These are phyloP conservation scores for Chaetodon trifascialis DNA, from an alignment of 2,113 vertebrate genomes.

Conservation along the genomic window DNA sequence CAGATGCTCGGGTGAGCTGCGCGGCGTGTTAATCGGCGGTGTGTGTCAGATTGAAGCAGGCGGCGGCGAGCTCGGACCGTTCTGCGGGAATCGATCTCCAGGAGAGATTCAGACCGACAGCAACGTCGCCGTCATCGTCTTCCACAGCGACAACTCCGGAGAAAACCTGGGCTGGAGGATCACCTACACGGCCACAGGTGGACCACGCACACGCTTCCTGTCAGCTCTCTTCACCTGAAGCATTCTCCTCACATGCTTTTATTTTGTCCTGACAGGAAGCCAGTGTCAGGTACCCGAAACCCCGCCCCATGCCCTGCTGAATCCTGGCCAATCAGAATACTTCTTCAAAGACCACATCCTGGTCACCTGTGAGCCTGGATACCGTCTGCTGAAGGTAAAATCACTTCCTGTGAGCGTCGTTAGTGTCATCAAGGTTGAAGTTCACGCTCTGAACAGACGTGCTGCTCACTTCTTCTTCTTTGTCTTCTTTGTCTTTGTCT, in stretches of 20 bases:
- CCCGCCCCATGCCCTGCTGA: constrained; percentile 85
- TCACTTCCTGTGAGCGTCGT: not conserved
- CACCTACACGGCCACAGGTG: constrained; percentile 79
- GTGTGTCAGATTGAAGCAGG: constrained; percentile 87
- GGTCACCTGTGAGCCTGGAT: constrained; percentile 90
- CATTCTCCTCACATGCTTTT: constrained; percentile 2
- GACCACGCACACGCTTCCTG: not conserved
- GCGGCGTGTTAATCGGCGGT: not conserved
- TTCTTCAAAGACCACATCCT: constrained; percentile 93
- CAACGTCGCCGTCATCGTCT: constrained; percentile 84
- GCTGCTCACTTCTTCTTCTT: no score
- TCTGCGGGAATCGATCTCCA: constrained; percentile 91
- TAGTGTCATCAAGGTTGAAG: no score
- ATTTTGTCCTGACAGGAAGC: constrained; percentile 81
- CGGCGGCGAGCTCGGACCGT: constrained; percentile 86
- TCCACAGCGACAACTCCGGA: constrained; percentile 94
- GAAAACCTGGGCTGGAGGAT: constrained; percentile 95
- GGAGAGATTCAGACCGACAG: constrained; percentile 87
- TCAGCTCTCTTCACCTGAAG: no score
- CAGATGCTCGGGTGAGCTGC: no score
- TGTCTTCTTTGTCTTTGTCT: no score
- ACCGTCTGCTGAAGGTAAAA: constrained; percentile 88
- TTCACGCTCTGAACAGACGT: no score
- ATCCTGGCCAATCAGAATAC: constrained; percentile 89
- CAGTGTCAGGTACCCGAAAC: constrained; percentile 83